Base-by-base conservation (phyloP, 1,140 invertebrate genomes). In the Metopolophium dirhodum region DNA sequence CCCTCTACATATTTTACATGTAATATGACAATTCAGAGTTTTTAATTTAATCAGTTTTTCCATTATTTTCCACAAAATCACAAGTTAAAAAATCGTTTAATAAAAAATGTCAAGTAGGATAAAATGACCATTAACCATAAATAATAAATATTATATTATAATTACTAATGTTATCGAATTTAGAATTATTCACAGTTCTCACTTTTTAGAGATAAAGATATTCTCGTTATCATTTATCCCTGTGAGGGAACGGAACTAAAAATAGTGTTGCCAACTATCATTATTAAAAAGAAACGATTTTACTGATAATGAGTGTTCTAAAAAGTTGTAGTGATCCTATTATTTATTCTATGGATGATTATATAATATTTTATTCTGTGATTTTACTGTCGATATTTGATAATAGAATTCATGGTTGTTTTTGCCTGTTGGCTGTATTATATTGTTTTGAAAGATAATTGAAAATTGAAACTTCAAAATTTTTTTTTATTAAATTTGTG, bases 1-100 rank as follows among this genome's bases (percentile, higher is more conserved):
- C 41, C 99, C 99, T 94, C 97, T 97, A 96, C 99, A 99, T 95
- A 99, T 98, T 95, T 98, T 98, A 96, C 99, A 99, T 77, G 98
- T 98, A 94, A 99, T 98, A 95, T 98, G 97, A 94, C 97, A 97
- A 95, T 99, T 99, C 61, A 99, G 95, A 93, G 98, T 98, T 96
- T 97, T 98, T 94, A 99, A 95, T 95, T 98, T 98, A 94, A 98
- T 98, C 83, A 94, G 37, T 86, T 93, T 93, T 93, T 93, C 91
- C 91, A 93, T 93, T 30, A 85, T 93, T 85, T 86, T 86, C 8
- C 18, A 61, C 51, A 61, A 90, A 90, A 61, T 49, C n/a, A 87
- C 47, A 87, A 90, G 37, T 9, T 20, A 14, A 6, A 85, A 85
- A 51, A n/a, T 51, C n/a, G 30, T 51, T 88, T n/a, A 22, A 51